These are phyloP conservation scores for Aurelia coerulea DNA, from an alignment of 30 jellyfish, hydroid and myxozoan species.

Conservation along the genomic window DNA sequence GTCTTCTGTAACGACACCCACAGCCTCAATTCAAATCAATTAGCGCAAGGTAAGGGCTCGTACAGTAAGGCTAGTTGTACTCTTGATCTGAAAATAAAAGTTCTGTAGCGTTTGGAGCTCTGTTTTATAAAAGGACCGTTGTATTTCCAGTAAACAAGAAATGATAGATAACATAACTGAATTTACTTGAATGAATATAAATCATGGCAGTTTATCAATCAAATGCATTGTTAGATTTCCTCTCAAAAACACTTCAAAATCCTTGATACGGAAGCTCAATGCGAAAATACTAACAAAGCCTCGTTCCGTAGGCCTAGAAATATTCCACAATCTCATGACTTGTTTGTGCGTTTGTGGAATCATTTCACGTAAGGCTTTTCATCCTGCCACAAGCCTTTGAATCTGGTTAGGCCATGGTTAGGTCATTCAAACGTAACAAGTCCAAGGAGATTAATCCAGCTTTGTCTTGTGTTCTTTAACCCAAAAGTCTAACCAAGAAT, in stretches of 20 bases:
- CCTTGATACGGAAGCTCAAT: conserved; percentile 4
- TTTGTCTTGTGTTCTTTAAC: neutral
- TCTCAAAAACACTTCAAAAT: neutral
- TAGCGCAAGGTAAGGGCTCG: too few relatives aligned
- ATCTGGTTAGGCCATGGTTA: neutral
- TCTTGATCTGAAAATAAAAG: too few relatives aligned
- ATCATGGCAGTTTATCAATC: too few relatives aligned
- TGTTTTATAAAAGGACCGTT: too few relatives aligned
- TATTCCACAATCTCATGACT: conserved; percentile 32
- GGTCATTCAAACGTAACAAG: neutral
- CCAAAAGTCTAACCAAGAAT: neutral
- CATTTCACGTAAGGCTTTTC: neutral
- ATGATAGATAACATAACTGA: too few relatives aligned
- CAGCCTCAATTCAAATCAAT: too few relatives aligned
- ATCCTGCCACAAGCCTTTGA: conserved; percentile 1
- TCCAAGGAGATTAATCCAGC: neutral
- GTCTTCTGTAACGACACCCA: too few relatives aligned
- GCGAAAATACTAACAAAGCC: conserved; percentile 31
- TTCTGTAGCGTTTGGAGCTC: too few relatives aligned
- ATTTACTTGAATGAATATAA: too few relatives aligned
- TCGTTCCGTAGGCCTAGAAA: conserved; percentile 31
- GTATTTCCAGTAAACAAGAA: too few relatives aligned
- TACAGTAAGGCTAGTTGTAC: too few relatives aligned
- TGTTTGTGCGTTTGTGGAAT: conserved; percentile 1
- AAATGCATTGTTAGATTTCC: neutral